A percentile compares a stretch with the other conserved stretches of the same genome.
phyloP scores from a whole-genome alignment of 2,797 vertebrate genomes.

The Etheostoma nigrum region DNA sequence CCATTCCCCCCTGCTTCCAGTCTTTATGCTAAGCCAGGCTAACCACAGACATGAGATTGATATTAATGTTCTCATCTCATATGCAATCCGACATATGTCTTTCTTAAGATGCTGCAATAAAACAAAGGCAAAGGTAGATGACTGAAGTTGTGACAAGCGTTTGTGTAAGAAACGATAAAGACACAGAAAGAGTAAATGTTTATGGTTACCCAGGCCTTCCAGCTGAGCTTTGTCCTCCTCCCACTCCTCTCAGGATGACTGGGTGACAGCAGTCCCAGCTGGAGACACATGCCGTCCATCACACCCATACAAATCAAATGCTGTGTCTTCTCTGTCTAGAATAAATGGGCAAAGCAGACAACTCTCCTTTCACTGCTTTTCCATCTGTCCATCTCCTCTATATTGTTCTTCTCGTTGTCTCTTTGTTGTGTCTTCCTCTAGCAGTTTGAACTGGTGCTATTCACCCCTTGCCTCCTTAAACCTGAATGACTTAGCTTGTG shows the following conservation, averaged over 20 bases:
- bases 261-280: slow-evolving; percentile 74
- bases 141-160: background rate
- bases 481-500: slow-evolving; percentile 38
- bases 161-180: background rate
- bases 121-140: background rate
- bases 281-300: slow-evolving; percentile 73
- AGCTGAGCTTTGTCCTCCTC: slow-evolving; percentile 71
- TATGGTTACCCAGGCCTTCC: slow-evolving; percentile 77
- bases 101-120: background rate
- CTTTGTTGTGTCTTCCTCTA: background rate
- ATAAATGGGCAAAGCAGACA: slow-evolving; percentile 1
- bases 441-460: background rate
- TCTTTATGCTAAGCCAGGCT: no score
- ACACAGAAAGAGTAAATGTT: slow-evolving; percentile 14
- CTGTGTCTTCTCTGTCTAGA: slow-evolving; percentile 23
- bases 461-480: slow-evolving; percentile 21
- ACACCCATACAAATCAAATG: slow-evolving; percentile 36
- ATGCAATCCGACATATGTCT: background rate
- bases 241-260: slow-evolving; percentile 49
- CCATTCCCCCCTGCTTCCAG: no score
- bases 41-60: no score
- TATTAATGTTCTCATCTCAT: no score
- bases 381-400: slow-evolving; percentile 29
- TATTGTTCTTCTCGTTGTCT: background rate
- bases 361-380: slow-evolving; percentile 16